Percentiles rank a stretch among this genome's conserved stretches.
Evolutionary conservation across 1,140 invertebrate species (phyloP).

Genomic region (Danaus plexippus): DNA sequence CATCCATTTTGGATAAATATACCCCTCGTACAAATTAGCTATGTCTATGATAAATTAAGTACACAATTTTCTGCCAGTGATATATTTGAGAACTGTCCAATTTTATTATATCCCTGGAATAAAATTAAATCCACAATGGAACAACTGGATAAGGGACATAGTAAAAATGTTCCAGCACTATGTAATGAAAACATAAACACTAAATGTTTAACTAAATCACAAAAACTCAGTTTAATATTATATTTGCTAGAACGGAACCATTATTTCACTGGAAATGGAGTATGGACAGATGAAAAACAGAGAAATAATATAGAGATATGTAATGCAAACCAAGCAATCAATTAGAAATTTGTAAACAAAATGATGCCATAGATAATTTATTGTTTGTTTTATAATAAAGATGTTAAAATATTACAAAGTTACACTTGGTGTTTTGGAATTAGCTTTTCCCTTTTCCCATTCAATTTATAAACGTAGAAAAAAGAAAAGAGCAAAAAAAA

Average conservation of each 20-base stretch:
- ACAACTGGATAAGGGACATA: conserved; percentile 32
- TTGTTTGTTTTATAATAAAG: too few relatives aligned
- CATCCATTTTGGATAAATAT: conserved; percentile 72
- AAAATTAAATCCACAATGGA: conserved; percentile 46
- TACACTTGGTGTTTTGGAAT: too few relatives aligned
- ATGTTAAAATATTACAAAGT: too few relatives aligned
- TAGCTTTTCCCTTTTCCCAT: too few relatives aligned
- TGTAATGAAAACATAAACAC: conserved; percentile 38
- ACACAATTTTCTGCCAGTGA: conserved; percentile 58
- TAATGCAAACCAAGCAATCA: too few relatives aligned
- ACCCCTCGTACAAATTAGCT: conserved; percentile 65
- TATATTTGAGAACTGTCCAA: conserved; percentile 71
- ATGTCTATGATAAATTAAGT: conserved; percentile 64
- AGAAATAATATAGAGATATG: too few relatives aligned
- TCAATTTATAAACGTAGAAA: too few relatives aligned
- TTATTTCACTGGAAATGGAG: conserved; percentile 72
- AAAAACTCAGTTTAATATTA: conserved; percentile 65
- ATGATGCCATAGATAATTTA: too few relatives aligned
- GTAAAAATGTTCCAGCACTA: conserved; percentile 27
- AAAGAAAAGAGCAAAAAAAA: too few relatives aligned
- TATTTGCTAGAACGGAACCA: conserved; percentile 71
- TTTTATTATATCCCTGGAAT: conserved; percentile 74
- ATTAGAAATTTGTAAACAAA: too few relatives aligned
- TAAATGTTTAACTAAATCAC: conserved; percentile 40
- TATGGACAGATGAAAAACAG: conserved; percentile 60